Evolutionary conservation across 92 coral and sea anemone species (phyloP).

Genomic region (Micromussa lordhowensis): DNA sequence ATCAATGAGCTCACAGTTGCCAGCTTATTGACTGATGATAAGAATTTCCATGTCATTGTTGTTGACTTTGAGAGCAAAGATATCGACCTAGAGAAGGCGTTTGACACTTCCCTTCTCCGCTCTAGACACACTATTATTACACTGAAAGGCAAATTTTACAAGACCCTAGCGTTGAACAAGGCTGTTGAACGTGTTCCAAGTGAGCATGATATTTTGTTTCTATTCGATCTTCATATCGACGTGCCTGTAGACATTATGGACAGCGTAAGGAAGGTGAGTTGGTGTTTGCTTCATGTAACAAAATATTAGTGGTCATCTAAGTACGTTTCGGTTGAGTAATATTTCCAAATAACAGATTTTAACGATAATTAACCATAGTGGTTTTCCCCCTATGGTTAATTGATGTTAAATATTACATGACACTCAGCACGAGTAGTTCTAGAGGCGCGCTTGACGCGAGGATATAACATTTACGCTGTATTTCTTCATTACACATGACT

Average conservation of each 20-base stretch:
- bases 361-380: too few species aligned
- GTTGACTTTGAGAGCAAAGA: conserved; percentile 55
- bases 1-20: conserved; percentile 33
- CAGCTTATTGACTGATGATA: conserved; percentile 37
- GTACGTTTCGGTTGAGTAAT: too few species aligned
- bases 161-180: conserved; percentile 24
- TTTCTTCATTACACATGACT: too few species aligned
- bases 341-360: too few species aligned
- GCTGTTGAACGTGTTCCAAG: conserved; percentile 16
- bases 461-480: too few species aligned
- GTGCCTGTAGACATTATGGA: conserved; percentile 37
- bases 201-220: conserved; percentile 22
- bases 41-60: conserved; percentile 36
- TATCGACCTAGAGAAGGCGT: conserved; percentile 24
- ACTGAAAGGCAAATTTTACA: conserved; percentile 24
- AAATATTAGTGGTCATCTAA: background rate
- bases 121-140: conserved; percentile 19
- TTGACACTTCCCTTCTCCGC: conserved; percentile 33
- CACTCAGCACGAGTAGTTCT: too few species aligned
- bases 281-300: background rate
- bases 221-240: conserved; percentile 40
- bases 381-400: too few species aligned
- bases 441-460: too few species aligned
- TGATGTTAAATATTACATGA: too few species aligned
- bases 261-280: conserved; percentile 37